These are phyloP conservation scores for Lontra canadensis DNA, from an alignment of 2,113 vertebrate genomes.

Conservation along the genomic window DNA sequence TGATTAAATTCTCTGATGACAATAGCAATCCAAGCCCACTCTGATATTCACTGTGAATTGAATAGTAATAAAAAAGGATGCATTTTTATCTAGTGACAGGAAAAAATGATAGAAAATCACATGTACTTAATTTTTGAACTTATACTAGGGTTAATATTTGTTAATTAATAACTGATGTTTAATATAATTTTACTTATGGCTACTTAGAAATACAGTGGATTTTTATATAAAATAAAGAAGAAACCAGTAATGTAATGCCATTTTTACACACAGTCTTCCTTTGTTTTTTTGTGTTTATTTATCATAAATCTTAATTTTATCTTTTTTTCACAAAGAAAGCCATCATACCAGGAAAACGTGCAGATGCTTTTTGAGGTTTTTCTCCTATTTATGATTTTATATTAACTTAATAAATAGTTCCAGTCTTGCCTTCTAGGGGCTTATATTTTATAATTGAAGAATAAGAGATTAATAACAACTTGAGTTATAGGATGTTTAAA, in stretches of 20 bases:
- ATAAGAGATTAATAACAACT: neutral
- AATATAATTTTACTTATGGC: neutral
- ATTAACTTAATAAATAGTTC: neutral
- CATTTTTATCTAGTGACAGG: constrained; percentile 23
- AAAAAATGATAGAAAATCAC: constrained; percentile 27
- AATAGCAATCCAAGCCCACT: neutral
- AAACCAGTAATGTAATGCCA: neutral
- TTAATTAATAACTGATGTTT: constrained; percentile 37
- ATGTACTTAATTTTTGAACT: neutral
- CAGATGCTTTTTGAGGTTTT: neutral
- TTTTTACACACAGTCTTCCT: neutral
- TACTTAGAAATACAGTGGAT: neutral
- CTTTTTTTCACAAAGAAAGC: neutral
- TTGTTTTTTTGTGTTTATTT: neutral
- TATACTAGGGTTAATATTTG: neutral
- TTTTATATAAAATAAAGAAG: neutral
- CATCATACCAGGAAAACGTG: neutral
- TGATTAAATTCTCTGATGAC: constrained; percentile 48
- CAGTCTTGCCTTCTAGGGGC: neutral
- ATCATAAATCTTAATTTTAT: neutral
- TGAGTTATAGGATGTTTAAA: constrained; percentile 4
- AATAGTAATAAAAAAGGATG: neutral
- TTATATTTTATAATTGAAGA: neutral
- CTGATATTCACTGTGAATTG: constrained; percentile 10
- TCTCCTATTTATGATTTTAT: neutral